phyloP scores from a whole-genome alignment of 2,797 vertebrate genomes.

The Anomalospiza imberbis region DNA sequence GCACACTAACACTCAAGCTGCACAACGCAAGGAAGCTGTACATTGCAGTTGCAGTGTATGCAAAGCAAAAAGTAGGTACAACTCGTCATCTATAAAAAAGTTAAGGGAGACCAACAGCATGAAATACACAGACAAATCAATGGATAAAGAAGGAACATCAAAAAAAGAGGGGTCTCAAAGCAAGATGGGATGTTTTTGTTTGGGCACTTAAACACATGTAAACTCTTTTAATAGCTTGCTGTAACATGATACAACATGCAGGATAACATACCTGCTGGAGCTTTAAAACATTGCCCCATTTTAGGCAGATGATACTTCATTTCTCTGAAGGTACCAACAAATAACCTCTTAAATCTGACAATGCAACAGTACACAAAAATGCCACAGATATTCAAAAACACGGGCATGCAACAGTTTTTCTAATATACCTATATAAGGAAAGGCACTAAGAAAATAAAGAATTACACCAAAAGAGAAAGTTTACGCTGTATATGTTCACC shows the following conservation, averaged over 20 bases:
- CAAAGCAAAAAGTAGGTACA: not conserved
- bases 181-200: not conserved
- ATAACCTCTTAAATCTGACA: not conserved
- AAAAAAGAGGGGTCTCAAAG: not conserved
- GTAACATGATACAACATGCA: not conserved
- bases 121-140: not conserved
- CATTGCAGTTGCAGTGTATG: rapidly evolving
- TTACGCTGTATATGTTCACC: not conserved
- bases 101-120: not conserved
- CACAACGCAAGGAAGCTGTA: not conserved
- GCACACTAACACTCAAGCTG: not conserved
- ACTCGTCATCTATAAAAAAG: not conserved
- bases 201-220: not conserved
- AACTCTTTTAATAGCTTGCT: not conserved
- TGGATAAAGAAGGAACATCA: not conserved
- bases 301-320: not conserved
- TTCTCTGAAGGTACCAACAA: not conserved
- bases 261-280: not conserved
- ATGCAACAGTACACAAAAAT: not conserved
- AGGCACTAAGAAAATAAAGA: not conserved
- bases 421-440: not conserved
- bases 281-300: not conserved
- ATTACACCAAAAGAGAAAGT: not conserved
- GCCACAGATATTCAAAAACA: not conserved
- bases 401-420: not conserved